Evolutionary conservation across 2,797 vertebrate species (phyloP).

Genomic region (Monodelphis domestica): DNA sequence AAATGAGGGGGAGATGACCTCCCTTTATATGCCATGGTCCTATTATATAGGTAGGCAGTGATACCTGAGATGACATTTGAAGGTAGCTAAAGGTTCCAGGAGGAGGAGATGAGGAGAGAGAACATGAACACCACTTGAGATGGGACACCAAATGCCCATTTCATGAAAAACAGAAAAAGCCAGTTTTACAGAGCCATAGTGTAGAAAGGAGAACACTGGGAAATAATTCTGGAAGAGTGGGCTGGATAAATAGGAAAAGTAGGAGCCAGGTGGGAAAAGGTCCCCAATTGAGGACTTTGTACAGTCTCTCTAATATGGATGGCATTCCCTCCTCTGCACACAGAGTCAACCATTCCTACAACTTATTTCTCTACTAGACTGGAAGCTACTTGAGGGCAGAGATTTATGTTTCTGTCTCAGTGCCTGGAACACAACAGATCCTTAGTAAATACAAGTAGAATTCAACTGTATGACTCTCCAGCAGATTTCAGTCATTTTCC

Average conservation of each 20-base stretch:
- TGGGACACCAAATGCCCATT: background rate
- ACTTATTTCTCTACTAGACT: background rate
- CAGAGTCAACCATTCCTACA: background rate
- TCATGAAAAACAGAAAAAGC: background rate
- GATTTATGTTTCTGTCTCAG: background rate
- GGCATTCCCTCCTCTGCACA: background rate
- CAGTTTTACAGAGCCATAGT: background rate
- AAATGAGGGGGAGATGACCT: background rate
- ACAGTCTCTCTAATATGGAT: background rate
- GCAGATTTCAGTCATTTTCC: constrained; percentile 46
- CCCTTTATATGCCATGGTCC: background rate
- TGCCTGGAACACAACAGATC: background rate
- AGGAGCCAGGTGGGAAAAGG: background rate
- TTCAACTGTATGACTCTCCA: background rate
- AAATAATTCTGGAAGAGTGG: background rate
- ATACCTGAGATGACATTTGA: background rate
- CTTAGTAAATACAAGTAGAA: background rate
- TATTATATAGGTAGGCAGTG: background rate
- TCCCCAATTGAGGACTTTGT: constrained; percentile 13
- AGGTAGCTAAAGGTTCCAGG: background rate
- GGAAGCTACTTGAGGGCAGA: background rate
- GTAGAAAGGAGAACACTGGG: background rate
- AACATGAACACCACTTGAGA: background rate
- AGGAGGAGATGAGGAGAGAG: background rate
- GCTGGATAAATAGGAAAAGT: background rate